Evolutionary conservation across 2,797 vertebrate species (phyloP), one percentile per base, ranked within the genome.

Genomic region (Arremon brunneinucha): DNA sequence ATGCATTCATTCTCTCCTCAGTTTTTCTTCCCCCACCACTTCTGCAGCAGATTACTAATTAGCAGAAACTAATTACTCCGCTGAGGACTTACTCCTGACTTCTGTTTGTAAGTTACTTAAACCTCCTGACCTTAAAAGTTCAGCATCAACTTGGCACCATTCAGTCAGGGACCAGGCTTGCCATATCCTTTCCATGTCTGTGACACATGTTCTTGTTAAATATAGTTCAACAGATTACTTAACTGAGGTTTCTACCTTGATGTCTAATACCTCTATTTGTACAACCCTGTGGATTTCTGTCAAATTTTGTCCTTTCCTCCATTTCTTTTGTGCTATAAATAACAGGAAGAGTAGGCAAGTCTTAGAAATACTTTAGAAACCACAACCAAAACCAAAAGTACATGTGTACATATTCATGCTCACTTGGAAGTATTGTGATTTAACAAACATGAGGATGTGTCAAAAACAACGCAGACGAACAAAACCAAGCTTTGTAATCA

Each of bases 401-500:
- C 55, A 8, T 39, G 17, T 46, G 18, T 41, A 35, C 39, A 39
- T 76, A 81, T 81, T 63, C n/a, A 57, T 3, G 1, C 10, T 50
- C 56, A 32, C 19, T 67, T 89, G 62, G 35, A 89, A 93, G 39
- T 63, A 79, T 59, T 37, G 57, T 41, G 68, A 87, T 44, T 90
- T 92, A 83, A 72, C 64, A 87, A 75, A 93, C 75, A 85, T 6
- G 19, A 91, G 85, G 83, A 96, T 21, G 93, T 96, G 95, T 96
- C 91, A 97, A 90, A 97, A 95, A 90, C 85, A 76, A 91, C 60
- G 4, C 70, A 85, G 83, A 82, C 80, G 11, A 32, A 95, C 84
- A 88, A 92, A 90, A 97, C 76, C 72, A 47, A 72, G 83, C 79
- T 95, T 92, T 96, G 94, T 93, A 94, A 95, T 92, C 87, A 83